These are phyloP conservation scores for Sebastes reedi DNA, from an alignment of 2,797 vertebrate genomes.

Conservation along the genomic window DNA sequence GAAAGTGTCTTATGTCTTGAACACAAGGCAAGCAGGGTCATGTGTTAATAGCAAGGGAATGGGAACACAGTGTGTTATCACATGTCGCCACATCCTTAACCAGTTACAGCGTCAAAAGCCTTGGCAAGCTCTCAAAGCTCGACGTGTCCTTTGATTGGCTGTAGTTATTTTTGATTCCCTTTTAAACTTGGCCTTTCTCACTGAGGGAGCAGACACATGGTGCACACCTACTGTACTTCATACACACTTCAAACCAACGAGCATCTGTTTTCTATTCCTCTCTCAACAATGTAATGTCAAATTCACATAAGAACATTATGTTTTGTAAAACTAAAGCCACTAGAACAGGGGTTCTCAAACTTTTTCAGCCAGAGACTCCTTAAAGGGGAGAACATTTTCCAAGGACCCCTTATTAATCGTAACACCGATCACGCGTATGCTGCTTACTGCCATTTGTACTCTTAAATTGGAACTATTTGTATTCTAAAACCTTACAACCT, in stretches of 20 bases:
- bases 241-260: conserved; percentile 22
- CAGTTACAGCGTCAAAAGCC: conserved; percentile 48
- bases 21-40: conserved; percentile 24
- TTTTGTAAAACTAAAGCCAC: neutral
- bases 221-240: conserved; percentile 21
- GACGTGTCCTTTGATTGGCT: conserved; percentile 58
- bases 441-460: no score
- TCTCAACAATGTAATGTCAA: neutral
- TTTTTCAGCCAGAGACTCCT: rapidly evolving
- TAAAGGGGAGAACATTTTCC: no score
- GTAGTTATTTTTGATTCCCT: conserved; percentile 55
- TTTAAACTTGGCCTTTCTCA: conserved; percentile 50
- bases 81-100: conserved; percentile 69
- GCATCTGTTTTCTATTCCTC: conserved; percentile 8
- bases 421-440: no score
- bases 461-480: no score
- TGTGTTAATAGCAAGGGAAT: conserved; percentile 42
- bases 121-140: conserved; percentile 59
- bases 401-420: no score
- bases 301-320: neutral
- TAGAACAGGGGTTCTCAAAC: neutral
- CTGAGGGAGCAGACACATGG: conserved; percentile 36
- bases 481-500: no score
- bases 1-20: conserved; percentile 24
- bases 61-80: conserved; percentile 54